Base-by-base conservation (phyloP, 2,888 invertebrate species). In the Platypus cylindrus region DNA sequence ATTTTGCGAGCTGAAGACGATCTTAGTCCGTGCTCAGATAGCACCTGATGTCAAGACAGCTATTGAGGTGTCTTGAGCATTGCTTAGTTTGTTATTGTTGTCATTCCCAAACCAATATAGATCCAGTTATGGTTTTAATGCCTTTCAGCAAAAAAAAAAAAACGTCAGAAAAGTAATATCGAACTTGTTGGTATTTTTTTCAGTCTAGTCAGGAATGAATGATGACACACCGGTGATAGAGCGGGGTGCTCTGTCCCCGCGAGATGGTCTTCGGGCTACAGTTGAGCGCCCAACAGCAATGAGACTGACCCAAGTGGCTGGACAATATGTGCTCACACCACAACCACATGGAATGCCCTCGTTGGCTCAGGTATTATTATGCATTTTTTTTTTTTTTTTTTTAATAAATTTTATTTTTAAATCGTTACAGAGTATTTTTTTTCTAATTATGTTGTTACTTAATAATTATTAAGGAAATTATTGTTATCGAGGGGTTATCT, bases 191-290 rank as follows among this genome's bases (percentile, higher is more conserved):
- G n/a, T 8, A 33, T 45, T 43, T 27, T 42, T 55, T 55, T 17
- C 45, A 60, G 60, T 49, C 42, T 45, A 49, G 45, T 45, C 50
- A 51, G 49, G 54, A 54, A 63, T 63, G 63, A 63, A 62, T 56
- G 62, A 63, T 54, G 61, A 63, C 54, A 60, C 58, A 52, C 58
- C 59, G 59, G 63, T 62, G 62, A 61, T 55, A 55, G 60, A 56
- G 58, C 62, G 60, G 52, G 57, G 58, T 54, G 60, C 60, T 58
- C 59, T 59, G 60, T 60, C 61, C 57, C 59, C 59, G 53, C 52
- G 58, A 51, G 62, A 61, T 50, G 49, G 51, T 49, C 53, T 53
- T 48, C 55, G 56, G 43, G 40, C 50, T 35, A 44, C 49, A 50
- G 51, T 51, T 49, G 55, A 55, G 51, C 55, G 55, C 52, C 56